phyloP scores from a whole-genome alignment of 2,888 invertebrate species.

The Drosophila mulleri region DNA sequence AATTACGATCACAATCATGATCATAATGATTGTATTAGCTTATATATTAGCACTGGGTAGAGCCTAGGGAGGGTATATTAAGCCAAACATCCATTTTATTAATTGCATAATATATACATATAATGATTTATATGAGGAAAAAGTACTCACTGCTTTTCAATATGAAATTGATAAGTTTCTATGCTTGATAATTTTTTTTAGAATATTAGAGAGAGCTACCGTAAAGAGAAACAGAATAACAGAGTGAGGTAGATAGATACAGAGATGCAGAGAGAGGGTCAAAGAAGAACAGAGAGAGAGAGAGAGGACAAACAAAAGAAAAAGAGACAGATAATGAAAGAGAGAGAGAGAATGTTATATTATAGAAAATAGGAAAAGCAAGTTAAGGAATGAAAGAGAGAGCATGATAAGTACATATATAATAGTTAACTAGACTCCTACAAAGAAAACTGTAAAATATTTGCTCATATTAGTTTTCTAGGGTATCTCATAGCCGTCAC shows the following conservation, averaged over 20 bases:
- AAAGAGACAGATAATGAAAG: not conserved
- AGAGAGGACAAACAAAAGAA: not conserved
- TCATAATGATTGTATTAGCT: constrained; percentile 58
- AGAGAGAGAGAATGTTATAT: not conserved
- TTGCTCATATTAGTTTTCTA: not conserved
- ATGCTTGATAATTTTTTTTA: not conserved
- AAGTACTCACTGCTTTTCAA: not conserved
- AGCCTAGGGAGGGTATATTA: not conserved
- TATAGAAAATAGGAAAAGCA: no score
- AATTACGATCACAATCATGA: constrained; percentile 63
- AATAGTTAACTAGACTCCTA: no score
- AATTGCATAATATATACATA: not conserved
- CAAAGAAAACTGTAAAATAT: not conserved
- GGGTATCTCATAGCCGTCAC: constrained; percentile 11
- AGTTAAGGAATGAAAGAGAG: not conserved
- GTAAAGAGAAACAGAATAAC: not conserved
- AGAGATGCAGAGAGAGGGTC: not conserved
- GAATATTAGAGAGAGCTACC: not conserved
- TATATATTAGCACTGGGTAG: constrained; percentile 2
- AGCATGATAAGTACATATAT: not conserved
- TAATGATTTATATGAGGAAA: not conserved
- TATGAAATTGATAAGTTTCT: not conserved
- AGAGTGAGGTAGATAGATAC: not conserved
- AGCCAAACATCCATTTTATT: not conserved
- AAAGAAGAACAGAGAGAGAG: not conserved